A percentile compares a stretch with the other conserved stretches of the same genome.
Conservation (phyloP, 1,140 invertebrate species). For the Bombus affinis region DNA sequence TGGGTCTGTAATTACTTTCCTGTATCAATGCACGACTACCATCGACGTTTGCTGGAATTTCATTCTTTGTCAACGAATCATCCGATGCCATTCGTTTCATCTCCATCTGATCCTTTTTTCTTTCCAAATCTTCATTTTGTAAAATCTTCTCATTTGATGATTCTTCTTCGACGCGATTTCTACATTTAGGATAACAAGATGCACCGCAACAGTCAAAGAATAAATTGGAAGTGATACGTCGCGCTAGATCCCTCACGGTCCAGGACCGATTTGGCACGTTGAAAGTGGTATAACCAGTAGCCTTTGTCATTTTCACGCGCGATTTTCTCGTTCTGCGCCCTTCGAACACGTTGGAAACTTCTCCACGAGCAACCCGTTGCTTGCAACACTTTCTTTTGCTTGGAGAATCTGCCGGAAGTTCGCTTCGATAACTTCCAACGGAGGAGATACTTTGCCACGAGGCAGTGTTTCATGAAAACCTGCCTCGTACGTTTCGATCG, state of each 20-base stretch:
- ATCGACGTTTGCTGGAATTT: background rate
- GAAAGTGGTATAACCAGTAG: slow-evolving; percentile 63
- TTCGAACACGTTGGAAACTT: background rate
- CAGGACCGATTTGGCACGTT: slow-evolving; percentile 37
- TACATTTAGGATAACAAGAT: slow-evolving; percentile 29
- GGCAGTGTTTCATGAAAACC: background rate
- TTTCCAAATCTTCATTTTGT: background rate
- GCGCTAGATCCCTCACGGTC: slow-evolving; percentile 40
- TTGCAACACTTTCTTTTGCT: background rate
- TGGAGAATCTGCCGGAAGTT: background rate
- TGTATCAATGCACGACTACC: background rate
- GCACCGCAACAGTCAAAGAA: slow-evolving; percentile 60
- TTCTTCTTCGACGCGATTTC: background rate
- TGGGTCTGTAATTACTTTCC: background rate
- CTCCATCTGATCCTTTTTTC: background rate
- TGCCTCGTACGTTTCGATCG: too few species aligned
- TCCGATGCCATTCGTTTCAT: background rate
- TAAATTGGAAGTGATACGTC: slow-evolving; percentile 50
- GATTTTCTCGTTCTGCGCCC: background rate
- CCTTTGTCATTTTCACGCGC: slow-evolving; percentile 39
- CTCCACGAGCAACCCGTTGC: background rate
- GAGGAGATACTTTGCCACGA: background rate
- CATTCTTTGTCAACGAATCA: slow-evolving; percentile 16
- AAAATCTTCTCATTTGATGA: background rate
- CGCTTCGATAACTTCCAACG: background rate